Evolutionary conservation across 2,113 vertebrate species (phyloP), one percentile per base, ranked within the genome.

Genomic region (Cyphomyrus plagiostoma): DNA sequence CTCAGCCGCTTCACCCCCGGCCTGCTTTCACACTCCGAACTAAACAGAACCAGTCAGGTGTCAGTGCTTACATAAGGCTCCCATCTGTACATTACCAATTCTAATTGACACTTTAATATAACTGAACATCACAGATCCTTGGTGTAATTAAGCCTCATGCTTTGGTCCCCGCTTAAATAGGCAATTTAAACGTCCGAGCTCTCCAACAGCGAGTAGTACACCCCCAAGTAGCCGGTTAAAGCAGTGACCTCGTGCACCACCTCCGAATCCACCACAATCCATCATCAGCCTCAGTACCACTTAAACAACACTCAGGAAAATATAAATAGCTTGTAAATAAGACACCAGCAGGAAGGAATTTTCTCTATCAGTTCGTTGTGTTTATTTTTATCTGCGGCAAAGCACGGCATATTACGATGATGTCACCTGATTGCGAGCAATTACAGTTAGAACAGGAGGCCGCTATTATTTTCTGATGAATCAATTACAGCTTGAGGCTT

Each of bases 41-140:
- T 80, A 13, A 19, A 7, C 35, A 42, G 13, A 35, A 80, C 35
- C 13, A 39, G 35, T 80, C 74, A 80, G 74, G 74, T 80, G 30
- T 80, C 74, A 80, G 74, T 11, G 15, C 35, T 80, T 80, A 80
- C 74, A 21, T 80, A 80, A 80, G 13, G 11, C 35, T 80, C 35
- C 62, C 74, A 42, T 80, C 74, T 80, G 74, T 80, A 80, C 74
- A 80, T 80, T 80, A 80, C 74, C 74, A 80, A 80, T 39, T 80
- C 74, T 80, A 80, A 80, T 80, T 80, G 74, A 80, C 7, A 5
- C 30, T 80, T 80, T 42, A 42, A 39, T 80, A 19, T 80, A 80
- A 39, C 35, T 17, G 35, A 80, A 80, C 74, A 80, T 80, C 74
- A 80, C 74, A 80, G 74, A 80, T 80, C 74, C 74, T 42, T n/a